Evolutionary conservation across 2,113 vertebrate species (phyloP).

Genomic region (Parus major): DNA sequence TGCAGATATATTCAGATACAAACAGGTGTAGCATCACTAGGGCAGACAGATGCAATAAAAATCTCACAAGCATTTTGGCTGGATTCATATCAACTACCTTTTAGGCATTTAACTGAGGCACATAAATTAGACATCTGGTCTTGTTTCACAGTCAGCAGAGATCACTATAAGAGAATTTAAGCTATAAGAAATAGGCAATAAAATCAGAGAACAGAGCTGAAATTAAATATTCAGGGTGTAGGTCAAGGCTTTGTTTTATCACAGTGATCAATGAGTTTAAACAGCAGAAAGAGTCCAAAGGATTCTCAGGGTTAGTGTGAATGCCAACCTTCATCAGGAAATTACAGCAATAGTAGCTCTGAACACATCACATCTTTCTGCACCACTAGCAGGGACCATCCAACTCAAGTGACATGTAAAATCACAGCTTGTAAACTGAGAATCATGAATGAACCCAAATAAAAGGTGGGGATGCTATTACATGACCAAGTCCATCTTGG

Average conservation of each 20-base stretch:
- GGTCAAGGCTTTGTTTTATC: not conserved
- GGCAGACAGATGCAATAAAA: not conserved
- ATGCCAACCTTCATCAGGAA: not conserved
- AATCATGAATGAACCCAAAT: not conserved
- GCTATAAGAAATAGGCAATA: not conserved
- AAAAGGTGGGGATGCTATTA: not conserved
- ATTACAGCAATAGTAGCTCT: not conserved
- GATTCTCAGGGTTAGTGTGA: not conserved
- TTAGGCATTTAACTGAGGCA: not conserved
- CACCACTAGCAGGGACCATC: not conserved
- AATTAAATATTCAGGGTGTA: not conserved
- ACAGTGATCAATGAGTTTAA: not conserved
- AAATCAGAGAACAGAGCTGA: not conserved
- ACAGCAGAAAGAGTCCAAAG: not conserved
- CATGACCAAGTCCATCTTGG: not conserved
- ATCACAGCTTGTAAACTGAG: not conserved
- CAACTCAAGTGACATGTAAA: not conserved
- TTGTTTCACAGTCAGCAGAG: not conserved
- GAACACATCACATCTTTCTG: not conserved
- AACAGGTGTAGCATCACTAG: not conserved
- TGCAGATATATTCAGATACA: not conserved
- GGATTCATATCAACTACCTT: not conserved
- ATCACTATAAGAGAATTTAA: not conserved
- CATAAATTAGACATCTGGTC: not conserved
- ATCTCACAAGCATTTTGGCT: not conserved